Base-by-base conservation (phyloP, 2,113 vertebrate genomes). In the Podarcis raffonei region DNA sequence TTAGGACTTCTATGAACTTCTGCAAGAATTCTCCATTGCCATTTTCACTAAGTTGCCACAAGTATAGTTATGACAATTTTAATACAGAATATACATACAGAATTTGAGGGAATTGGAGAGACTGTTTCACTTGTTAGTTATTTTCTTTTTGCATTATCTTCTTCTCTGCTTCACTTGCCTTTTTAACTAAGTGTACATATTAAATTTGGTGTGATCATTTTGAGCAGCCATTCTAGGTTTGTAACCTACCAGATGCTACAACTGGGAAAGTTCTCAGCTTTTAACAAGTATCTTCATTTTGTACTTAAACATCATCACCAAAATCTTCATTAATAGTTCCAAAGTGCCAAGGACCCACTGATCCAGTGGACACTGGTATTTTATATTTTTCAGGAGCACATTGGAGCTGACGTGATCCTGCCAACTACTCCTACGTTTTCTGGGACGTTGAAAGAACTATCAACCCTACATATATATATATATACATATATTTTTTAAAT, bases 361-460 rank as follows among this genome's bases (percentile, higher is more conserved):
- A 94, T 96, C 90, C 93, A 94, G 85, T 94, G 83, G 90, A 95
- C 65, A 87, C 83, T 95, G 94, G 86, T 95, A 90, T 95, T 95
- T 95, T 95, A 86, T 95, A 92, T 94, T 94, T 94, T 94, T 94
- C 92, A 94, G 95, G 94, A 94, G 72, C 89, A 87, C 94, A 94
- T 82, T 95, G 95, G 89, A 94, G 90, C 94, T 95, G 95, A 95
- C 69, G 86, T 93, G 93, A 94, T 92, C 93, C 94, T 94, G 94
- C 78, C 94, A 95, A 93, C 89, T 94, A 94, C 94, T 87, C 90
- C 92, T 94, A 4, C 65, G 4, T 94, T 95, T 96, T 94, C 92
- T 94, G 93, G 93, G 89, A 94, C 90, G 75, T 90, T 94, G 93
- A 95, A 92, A 93, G 84, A 94, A 76, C 94, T 96, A 87, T 74